phyloP scores from a whole-genome alignment of 2,888 invertebrate genomes.

The Fissipunctia ypsillon region DNA sequence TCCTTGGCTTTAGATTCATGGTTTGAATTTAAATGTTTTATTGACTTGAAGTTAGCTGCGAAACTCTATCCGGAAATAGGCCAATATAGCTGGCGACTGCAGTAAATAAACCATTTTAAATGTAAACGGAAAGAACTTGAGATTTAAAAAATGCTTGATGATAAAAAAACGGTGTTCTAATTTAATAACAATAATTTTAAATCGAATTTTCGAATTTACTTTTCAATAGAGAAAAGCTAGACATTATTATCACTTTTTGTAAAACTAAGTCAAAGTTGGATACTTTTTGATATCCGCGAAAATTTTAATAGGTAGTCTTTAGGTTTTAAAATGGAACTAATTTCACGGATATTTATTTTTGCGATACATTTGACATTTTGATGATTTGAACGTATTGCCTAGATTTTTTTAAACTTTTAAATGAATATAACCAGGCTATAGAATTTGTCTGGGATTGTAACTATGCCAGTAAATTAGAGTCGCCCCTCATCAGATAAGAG shows the following conservation, averaged over 20 bases:
- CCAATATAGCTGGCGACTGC: too few species aligned
- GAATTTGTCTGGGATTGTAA: not conserved
- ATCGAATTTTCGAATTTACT: not conserved
- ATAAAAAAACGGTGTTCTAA: not conserved
- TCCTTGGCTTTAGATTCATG: not conserved
- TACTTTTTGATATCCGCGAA: conserved; percentile 21
- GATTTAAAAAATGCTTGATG: not conserved
- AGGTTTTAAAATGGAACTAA: conserved; percentile 16
- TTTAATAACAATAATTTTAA: not conserved
- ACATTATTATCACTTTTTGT: not conserved
- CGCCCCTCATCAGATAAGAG: not conserved
- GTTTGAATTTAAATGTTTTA: not conserved
- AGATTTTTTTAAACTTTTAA: not conserved
- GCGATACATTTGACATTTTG: conserved; percentile 20
- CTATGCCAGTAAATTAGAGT: not conserved
- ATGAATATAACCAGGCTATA: not conserved
- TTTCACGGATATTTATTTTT: conserved; percentile 31
- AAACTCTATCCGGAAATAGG: too few species aligned
- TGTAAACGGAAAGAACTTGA: too few species aligned
- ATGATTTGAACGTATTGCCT: not conserved
- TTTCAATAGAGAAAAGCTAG: conserved; percentile 20
- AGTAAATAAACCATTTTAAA: too few species aligned
- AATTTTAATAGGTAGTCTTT: not conserved
- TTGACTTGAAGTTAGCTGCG: not conserved
- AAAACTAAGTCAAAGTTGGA: conserved; percentile 16